Conservation (phyloP, 2,113 vertebrate species). For the Mola mola region DNA sequence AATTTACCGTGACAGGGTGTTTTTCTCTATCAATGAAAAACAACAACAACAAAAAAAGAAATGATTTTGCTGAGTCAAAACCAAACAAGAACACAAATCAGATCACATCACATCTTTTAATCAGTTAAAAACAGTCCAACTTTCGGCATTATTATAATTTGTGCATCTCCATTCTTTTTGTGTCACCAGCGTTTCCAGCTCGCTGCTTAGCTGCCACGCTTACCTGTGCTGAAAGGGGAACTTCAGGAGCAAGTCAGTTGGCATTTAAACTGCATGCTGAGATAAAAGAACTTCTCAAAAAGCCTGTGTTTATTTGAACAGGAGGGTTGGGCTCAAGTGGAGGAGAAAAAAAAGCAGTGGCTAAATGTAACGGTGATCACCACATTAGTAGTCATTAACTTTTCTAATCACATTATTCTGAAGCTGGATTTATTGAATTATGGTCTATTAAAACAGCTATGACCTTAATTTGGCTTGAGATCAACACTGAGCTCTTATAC, state of each 20-base stretch:
- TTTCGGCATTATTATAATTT: conserved; percentile 43
- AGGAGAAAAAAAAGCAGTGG: conserved; percentile 4
- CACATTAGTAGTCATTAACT: conserved; percentile 71
- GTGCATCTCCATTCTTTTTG: conserved; percentile 33
- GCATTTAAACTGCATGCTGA: conserved; percentile 81
- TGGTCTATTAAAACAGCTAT: background rate
- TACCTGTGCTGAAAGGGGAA: conserved; percentile 80
- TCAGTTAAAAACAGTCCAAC: background rate
- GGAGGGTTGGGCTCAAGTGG: conserved; percentile 17
- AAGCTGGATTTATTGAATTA: conserved; percentile 10
- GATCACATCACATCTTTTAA: background rate
- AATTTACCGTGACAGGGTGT: conserved; percentile 1
- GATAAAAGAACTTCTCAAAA: conserved; percentile 79
- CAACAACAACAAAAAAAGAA: background rate
- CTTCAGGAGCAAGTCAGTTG: conserved; percentile 79
- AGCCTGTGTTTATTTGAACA: conserved; percentile 65
- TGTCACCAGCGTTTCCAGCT: conserved; percentile 48
- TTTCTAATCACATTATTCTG: conserved; percentile 39
- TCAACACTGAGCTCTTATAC: background rate
- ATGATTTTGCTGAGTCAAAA: background rate
- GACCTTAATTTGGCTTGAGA: background rate
- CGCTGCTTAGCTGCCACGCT: conserved; percentile 24
- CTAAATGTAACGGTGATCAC: conserved; percentile 8
- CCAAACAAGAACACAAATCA: background rate
- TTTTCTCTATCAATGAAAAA: background rate